Base-by-base conservation (phyloP, 1,140 invertebrate genomes). In the Drosophila pallidifrons region DNA sequence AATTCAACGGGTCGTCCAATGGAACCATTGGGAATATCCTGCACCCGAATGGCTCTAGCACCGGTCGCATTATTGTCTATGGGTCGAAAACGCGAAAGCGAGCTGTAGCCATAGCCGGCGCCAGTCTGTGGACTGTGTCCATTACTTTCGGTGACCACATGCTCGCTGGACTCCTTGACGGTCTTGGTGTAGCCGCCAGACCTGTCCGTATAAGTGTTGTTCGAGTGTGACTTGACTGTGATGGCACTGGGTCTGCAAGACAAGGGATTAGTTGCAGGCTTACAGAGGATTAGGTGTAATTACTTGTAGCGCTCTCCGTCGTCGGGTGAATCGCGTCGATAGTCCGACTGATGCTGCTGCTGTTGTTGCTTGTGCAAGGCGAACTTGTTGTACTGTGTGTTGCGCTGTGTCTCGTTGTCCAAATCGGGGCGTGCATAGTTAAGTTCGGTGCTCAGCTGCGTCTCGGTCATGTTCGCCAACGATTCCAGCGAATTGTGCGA, bases 1-100 rank as follows among this genome's bases (percentile, higher is more conserved):
- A 99, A 99, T 93, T 98, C 97, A 8, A 99, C 97, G 47, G 97
- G 97, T 92, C 97, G 95, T 73, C 97, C 97, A 20, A 98, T 95
- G 13, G 96, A 94, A 67, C 97, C 97, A 93, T 98, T 96, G 52
- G 97, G 96, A 80, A 97, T 97, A 67, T 96, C 95, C 81, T 95
- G 96, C 52, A 99, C 97, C 92, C 96, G 94, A 79, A 99, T 97
- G 76, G 96, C 95, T 88, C 95, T 94, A 54, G 97, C 96, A 93
- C 95, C 95, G 78, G 92, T 94, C 78, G 82, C 91, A 78, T 91
- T 92, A 59, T 70, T 78, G 51, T 91, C 92, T 74, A 93, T 93
- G 66, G 92, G 92, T 8, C 91, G 85, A 80, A 93, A 93, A 54
- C 92, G 74, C 1, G 92, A 83, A 5, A 92, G 60, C 5, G 88